Conservation (phyloP, 1,140 invertebrate species). For the Saccostrea cuccullata region DNA sequence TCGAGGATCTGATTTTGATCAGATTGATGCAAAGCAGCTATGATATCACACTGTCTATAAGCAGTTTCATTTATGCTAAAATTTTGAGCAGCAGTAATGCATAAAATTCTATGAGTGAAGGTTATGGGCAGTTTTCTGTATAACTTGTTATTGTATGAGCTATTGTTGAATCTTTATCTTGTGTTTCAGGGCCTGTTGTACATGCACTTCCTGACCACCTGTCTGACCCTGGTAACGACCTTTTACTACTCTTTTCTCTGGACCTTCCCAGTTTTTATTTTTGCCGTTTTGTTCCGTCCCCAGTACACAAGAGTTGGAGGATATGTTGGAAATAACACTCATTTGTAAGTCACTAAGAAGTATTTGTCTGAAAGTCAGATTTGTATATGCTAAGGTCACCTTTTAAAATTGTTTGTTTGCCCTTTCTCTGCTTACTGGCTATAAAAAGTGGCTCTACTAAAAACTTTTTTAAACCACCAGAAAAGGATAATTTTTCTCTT, state of each 20-base stretch:
- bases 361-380: not conserved
- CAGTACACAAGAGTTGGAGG: slow-evolving; percentile 70
- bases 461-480: too few relatives aligned
- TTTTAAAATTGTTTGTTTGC: too few relatives aligned
- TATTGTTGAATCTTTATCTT: not conserved
- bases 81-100: not conserved
- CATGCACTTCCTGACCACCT: slow-evolving; percentile 65
- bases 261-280: slow-evolving; percentile 55
- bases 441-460: too few relatives aligned
- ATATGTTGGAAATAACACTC: slow-evolving; percentile 71
- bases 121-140: too few relatives aligned
- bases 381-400: not conserved
- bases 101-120: not conserved
- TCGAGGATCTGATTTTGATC: too few relatives aligned
- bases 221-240: slow-evolving; percentile 66
- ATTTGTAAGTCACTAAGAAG: slow-evolving; percentile 56
- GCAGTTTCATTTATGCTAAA: not conserved
- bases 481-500: too few relatives aligned
- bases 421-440: too few relatives aligned
- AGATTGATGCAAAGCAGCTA: not conserved
- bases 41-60: not conserved
- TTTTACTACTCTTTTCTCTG: slow-evolving; percentile 73
- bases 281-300: slow-evolving; percentile 63
- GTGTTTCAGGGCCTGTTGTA: slow-evolving; percentile 70
- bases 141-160: too few relatives aligned